Conservation (phyloP, 2,888 invertebrate genomes). For the Sphaerophoria rueppellii region DNA sequence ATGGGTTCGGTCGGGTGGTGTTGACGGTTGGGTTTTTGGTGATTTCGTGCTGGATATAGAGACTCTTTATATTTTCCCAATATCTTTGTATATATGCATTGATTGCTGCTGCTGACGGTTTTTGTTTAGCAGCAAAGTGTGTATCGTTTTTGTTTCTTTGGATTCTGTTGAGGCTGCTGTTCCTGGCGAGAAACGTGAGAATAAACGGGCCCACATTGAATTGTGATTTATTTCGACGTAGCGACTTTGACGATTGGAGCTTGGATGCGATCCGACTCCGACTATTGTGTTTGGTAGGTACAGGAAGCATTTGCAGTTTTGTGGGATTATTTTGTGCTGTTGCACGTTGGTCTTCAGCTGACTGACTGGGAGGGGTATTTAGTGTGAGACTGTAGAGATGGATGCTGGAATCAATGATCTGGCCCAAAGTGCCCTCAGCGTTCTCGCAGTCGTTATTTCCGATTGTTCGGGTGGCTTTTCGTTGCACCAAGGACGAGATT, state of each 20-base stretch:
- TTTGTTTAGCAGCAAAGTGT: conserved; percentile 12
- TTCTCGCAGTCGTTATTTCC: neutral
- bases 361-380: too few species aligned
- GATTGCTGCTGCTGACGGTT: conserved; percentile 12
- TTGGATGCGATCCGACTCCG: conserved; percentile 18
- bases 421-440: conserved; percentile 22
- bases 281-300: conserved; percentile 17
- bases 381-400: neutral
- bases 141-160: neutral
- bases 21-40: conserved; percentile 12
- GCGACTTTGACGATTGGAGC: conserved; percentile 15
- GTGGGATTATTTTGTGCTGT: conserved; percentile 25
- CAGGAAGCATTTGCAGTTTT: conserved; percentile 64
- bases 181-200: conserved; percentile 68
- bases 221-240: conserved; percentile 64
- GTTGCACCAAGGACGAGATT: conserved; percentile 11
- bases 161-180: conserved; percentile 9
- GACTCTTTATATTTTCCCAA: conserved; percentile 43
- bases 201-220: conserved; percentile 54
- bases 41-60: conserved; percentile 38
- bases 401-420: neutral
- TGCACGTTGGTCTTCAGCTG: neutral
- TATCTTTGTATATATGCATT: neutral
- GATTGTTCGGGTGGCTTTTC: conserved; percentile 4
- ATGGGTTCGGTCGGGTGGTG: conserved; percentile 24